Base-by-base conservation (phyloP, 2,888 invertebrate species). In the Epirrita christyi region DNA sequence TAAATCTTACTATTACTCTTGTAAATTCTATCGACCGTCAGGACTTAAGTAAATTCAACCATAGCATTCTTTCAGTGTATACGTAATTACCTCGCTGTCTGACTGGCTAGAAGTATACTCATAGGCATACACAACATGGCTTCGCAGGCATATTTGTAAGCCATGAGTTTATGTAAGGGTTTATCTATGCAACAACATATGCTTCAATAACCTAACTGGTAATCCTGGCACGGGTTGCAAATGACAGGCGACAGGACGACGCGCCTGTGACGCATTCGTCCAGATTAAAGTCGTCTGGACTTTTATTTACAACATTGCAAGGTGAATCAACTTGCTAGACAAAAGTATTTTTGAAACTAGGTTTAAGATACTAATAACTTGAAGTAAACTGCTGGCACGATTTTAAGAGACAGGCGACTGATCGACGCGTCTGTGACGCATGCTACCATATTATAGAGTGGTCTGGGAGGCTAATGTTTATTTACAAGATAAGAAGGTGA, bases 371-470 rank as follows among this genome's bases (percentile, higher is more conserved):
- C 21, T 21, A 21, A 4, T 21, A 21, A 4, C 21, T 3, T 21
- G 21, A 21, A 21, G 21, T 21, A 21, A 21, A 21, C 1, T 32
- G n/a, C 9, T 7, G 32, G 32, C 9, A 32, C 2, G 28, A n/a
- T n/a, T n/a, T n/a, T 29, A 29, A 7, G 32, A 32, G 32, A 36
- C 6, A 43, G 47, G 56, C 57, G 57, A 40, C 59, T 27, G 15
- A 8, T 29, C 10, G 83, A 66, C 80, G 79, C 80, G 80, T 56
- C 74, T 57, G 67, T 82, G 83, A 82, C 81, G 83, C 76, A 76
- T 11, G n/a, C 11, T 36, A 5, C 11, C 36, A 36, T 11, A 11
- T 6, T 11, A 11, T 36, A 11, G 36, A 36, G 11, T n/a, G 0
- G 36, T 36, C 32, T 32, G 32, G 7, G 50, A 55, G 29, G 38